Percentiles rank a stretch among this genome's conserved stretches.
phyloP scores from a whole-genome alignment of 2,888 invertebrate genomes.

The Sphaerophoria rueppellii region DNA sequence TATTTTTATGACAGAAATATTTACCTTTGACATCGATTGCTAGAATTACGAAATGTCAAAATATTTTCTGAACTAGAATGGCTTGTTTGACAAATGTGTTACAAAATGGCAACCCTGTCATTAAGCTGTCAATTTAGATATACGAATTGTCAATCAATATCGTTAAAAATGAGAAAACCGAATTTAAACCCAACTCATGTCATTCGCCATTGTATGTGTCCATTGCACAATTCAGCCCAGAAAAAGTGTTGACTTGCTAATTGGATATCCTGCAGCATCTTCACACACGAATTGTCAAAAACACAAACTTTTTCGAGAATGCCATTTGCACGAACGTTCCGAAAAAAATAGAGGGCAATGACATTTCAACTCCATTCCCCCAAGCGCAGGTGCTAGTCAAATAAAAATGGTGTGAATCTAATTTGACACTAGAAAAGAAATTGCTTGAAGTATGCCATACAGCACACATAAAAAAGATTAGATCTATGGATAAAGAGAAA shows the following conservation, averaged over 20 bases:
- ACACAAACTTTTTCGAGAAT: constrained; percentile 13
- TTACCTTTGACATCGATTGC: too few species aligned
- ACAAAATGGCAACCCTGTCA: not conserved
- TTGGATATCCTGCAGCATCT: constrained; percentile 59
- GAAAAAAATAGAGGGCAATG: constrained; percentile 59
- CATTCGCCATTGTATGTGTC: constrained; percentile 29
- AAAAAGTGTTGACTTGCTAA: constrained; percentile 46
- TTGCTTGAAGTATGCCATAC: constrained; percentile 41
- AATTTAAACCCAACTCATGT: not conserved
- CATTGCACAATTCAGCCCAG: constrained; percentile 6
- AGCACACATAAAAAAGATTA: constrained; percentile 24
- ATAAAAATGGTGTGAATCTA: constrained; percentile 66
- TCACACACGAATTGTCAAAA: constrained; percentile 12
- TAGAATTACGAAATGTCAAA: too few species aligned
- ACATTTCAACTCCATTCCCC: constrained; percentile 27
- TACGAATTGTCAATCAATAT: too few species aligned
- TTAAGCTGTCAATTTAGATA: too few species aligned
- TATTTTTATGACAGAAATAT: not conserved
- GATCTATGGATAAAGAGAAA: not conserved
- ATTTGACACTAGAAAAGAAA: constrained; percentile 59
- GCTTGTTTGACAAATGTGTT: too few species aligned
- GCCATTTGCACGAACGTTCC: constrained; percentile 34
- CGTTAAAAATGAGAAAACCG: too few species aligned
- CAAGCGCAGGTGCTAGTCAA: not conserved
- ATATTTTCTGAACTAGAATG: too few species aligned